Evolutionary conservation across 2,888 invertebrate genomes (phyloP).

Genomic region (Phasia obesa): DNA sequence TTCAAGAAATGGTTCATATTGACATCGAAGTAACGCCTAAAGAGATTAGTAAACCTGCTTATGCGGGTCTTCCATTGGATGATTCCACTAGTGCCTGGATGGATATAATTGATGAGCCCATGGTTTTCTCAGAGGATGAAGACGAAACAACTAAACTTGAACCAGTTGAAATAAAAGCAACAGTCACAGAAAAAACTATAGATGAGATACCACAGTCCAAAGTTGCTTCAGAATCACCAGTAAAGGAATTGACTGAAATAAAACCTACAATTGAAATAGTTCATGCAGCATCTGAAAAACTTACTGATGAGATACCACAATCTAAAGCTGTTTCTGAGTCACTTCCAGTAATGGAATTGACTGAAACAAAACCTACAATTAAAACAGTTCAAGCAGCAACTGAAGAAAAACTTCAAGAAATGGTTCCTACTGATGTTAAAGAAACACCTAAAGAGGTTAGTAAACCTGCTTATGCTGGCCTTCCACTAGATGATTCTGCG

Average conservation of each 20-base stretch:
- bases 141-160: constrained; percentile 22
- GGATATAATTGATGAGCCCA: constrained; percentile 79
- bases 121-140: constrained; percentile 79
- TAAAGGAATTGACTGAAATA: too few species aligned
- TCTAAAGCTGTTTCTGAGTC: too few species aligned
- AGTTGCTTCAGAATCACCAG: too few species aligned
- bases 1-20: too few species aligned
- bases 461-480: constrained; percentile 73
- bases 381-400: too few species aligned
- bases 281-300: too few species aligned
- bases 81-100: constrained; percentile 79
- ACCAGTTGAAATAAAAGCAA: background rate
- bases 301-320: too few species aligned
- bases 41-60: constrained; percentile 56
- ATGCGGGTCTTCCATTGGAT: constrained; percentile 78
- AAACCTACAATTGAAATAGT: background rate
- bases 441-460: background rate
- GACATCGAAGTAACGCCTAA: background rate
- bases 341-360: too few species aligned
- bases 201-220: too few species aligned
- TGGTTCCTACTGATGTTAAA: too few species aligned
- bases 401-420: too few species aligned
- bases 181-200: background rate
- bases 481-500: constrained; percentile 75
- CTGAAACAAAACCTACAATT: too few species aligned